Evolutionary conservation across 2,797 vertebrate genomes (phyloP).

Genomic region (Aulostomus chinensis): DNA sequence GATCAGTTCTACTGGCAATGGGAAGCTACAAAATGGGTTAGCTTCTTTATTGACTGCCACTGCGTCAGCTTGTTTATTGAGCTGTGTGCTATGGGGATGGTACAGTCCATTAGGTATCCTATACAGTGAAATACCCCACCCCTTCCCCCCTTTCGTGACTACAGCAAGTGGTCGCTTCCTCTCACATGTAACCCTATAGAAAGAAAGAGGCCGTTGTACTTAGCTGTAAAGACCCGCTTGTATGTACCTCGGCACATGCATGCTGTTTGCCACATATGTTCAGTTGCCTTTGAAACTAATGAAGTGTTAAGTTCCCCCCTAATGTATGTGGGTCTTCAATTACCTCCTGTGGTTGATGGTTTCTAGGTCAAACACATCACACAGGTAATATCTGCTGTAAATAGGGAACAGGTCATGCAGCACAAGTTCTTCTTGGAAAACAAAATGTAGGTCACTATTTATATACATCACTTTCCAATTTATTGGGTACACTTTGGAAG

Average conservation of each 20-base stretch:
- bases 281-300: conserved; percentile 58
- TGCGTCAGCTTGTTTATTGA: conserved; percentile 51
- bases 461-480: not conserved
- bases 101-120: conserved; percentile 60
- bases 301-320: conserved; percentile 51
- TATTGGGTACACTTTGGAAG: too few species aligned
- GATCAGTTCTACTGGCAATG: not conserved
- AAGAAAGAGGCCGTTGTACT: conserved; percentile 61
- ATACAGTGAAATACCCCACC: conserved; percentile 36
- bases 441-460: conserved; percentile 6
- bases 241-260: conserved; percentile 37
- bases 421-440: conserved; percentile 6
- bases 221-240: conserved; percentile 53
- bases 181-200: conserved; percentile 69
- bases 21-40: conserved; percentile 10
- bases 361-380: conserved; percentile 38
- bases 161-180: conserved; percentile 72
- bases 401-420: conserved; percentile 14
- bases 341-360: conserved; percentile 46
- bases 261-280: conserved; percentile 47
- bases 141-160: conserved; percentile 44
- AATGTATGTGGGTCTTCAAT: conserved; percentile 42
- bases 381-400: conserved; percentile 39
- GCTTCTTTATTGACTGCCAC: conserved; percentile 43
- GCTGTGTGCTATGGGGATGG: conserved; percentile 37